Conservation (phyloP, 2,888 invertebrate genomes). For the Drosophila flavopinicola region DNA sequence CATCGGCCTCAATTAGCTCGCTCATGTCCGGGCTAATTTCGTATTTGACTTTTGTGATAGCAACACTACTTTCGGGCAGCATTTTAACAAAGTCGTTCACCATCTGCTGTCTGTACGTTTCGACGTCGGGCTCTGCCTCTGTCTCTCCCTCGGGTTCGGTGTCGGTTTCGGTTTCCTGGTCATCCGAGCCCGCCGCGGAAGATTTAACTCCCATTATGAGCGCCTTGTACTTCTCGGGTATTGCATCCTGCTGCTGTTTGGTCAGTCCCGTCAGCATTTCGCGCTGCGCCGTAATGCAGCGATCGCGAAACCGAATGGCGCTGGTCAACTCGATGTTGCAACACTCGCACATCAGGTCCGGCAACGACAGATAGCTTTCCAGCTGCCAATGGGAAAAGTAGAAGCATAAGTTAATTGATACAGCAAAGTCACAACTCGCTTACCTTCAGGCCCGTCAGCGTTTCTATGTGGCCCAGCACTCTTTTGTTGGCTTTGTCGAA, state of each 20-base stretch:
- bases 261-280: constrained; percentile 52
- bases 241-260: constrained; percentile 47
- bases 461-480: constrained; percentile 56
- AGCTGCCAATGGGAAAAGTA: constrained; percentile 46
- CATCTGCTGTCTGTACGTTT: constrained; percentile 9
- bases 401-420: constrained; percentile 5
- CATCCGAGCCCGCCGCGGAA: background rate
- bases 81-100: constrained; percentile 33
- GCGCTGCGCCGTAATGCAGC: constrained; percentile 61
- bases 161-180: constrained; percentile 26
- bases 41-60: constrained; percentile 37
- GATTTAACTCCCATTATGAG: constrained; percentile 47
- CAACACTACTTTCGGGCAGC: constrained; percentile 27
- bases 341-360: constrained; percentile 69
- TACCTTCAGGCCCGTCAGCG: constrained; percentile 61
- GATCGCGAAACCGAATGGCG: constrained; percentile 61
- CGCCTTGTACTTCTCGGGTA: constrained; percentile 45
- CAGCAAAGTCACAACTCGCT: background rate
- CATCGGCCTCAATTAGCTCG: constrained; percentile 58
- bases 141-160: constrained; percentile 26
- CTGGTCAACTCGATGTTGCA: constrained; percentile 54
- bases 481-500: constrained; percentile 59
- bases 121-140: constrained; percentile 20
- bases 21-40: constrained; percentile 44
- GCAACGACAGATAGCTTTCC: constrained; percentile 49